phyloP scores from a whole-genome alignment of 2,888 invertebrate species.

The Xestoiulus laeticollis region DNA sequence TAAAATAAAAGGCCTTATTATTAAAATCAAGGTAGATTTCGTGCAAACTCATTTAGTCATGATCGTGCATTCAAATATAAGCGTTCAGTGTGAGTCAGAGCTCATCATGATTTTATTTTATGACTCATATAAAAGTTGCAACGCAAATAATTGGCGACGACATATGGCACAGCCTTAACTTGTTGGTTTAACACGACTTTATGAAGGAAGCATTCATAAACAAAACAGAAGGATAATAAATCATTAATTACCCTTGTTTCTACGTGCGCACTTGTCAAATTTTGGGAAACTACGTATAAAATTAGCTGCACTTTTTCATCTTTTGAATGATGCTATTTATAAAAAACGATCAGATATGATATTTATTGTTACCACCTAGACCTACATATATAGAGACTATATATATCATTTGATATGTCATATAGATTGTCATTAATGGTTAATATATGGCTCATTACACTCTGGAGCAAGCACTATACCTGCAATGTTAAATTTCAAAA shows the following conservation, averaged over 20 bases:
- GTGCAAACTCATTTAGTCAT: slow-evolving; percentile 5
- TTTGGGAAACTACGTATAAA: too few species aligned
- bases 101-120: slow-evolving; percentile 37
- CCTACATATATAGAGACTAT: too few species aligned
- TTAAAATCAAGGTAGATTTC: not conserved
- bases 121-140: slow-evolving; percentile 22
- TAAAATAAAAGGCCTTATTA: not conserved
- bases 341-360: too few species aligned
- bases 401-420: too few species aligned
- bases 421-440: too few species aligned
- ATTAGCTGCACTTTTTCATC: too few species aligned
- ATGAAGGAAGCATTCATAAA: not conserved
- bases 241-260: not conserved
- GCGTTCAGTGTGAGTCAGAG: slow-evolving; percentile 2
- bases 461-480: too few species aligned
- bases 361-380: too few species aligned
- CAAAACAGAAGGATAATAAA: not conserved
- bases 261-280: not conserved
- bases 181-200: not conserved
- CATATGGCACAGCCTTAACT: slow-evolving; percentile 23
- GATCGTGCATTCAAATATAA: slow-evolving; percentile 4
- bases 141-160: not conserved
- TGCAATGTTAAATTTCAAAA: too few species aligned
- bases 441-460: too few species aligned
- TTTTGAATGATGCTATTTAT: too few species aligned